Conservation (phyloP, 1,140 invertebrate species). For the Cryptotermes secundus region DNA sequence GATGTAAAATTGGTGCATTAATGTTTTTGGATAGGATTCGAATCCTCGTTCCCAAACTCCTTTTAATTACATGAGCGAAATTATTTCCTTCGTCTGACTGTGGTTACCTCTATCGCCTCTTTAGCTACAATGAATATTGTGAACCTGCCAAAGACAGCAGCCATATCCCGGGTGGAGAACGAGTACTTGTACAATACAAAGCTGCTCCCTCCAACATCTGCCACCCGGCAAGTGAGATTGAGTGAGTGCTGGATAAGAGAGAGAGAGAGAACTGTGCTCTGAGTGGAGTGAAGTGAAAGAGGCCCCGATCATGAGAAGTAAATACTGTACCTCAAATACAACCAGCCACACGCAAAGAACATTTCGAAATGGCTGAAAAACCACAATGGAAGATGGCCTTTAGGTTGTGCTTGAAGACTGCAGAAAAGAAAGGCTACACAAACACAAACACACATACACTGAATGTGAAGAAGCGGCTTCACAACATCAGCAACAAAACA, state of each 20-base stretch:
- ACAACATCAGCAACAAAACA: conserved; percentile 13
- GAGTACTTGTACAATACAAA: no score
- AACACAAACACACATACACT: background rate
- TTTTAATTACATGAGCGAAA: no score
- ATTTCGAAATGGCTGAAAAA: conserved; percentile 68
- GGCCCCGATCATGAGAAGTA: conserved; percentile 23
- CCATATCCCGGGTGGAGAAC: no score
- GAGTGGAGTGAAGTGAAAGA: conserved; percentile 21
- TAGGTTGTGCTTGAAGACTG: conserved; percentile 17
- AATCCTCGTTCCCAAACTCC: no score
- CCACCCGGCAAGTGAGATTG: background rate
- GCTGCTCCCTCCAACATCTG: background rate
- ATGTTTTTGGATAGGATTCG: no score
- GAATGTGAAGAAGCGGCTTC: conserved; percentile 1
- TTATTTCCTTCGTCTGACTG: no score
- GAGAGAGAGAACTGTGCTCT: background rate
- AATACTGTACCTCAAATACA: conserved; percentile 69
- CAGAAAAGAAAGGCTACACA: background rate
- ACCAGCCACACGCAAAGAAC: conserved; percentile 79
- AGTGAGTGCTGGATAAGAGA: conserved; percentile 4
- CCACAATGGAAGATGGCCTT: conserved; percentile 37
- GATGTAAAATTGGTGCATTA: no score
- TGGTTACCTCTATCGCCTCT: no score
- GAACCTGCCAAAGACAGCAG: no score
- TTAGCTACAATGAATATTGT: no score